Conservation (phyloP, 30 jellyfish, hydroid and myxozoan species). For the Catostylus mosaicus region DNA sequence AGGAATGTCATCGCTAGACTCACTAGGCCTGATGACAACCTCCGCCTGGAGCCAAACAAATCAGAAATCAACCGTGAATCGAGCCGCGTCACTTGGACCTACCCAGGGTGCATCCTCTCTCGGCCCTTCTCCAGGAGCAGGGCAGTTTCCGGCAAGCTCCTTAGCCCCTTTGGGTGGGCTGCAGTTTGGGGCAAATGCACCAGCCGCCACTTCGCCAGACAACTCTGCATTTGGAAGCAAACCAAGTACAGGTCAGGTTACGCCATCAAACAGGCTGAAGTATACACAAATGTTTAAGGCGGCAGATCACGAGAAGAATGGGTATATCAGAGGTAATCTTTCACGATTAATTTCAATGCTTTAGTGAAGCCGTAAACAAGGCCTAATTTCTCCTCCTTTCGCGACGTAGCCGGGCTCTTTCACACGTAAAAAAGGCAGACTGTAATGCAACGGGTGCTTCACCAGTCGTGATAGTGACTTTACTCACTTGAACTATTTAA, state of each 20-base stretch:
- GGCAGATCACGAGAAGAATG: conserved; percentile 82
- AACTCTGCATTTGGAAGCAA: conserved; percentile 8
- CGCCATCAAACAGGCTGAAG: conserved; percentile 83
- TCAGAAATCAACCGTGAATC: background rate
- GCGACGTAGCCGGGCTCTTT: no score
- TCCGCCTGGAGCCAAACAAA: conserved; percentile 33
- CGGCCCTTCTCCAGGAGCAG: background rate
- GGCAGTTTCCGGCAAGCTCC: background rate
- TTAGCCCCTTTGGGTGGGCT: conserved; percentile 8
- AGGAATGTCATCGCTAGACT: conserved; percentile 43
- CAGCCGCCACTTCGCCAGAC: background rate
- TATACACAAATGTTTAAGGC: conserved; percentile 93
- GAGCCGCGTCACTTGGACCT: conserved; percentile 38
- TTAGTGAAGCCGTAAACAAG: no score
- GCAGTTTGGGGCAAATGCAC: conserved; percentile 14
- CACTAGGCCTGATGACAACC: conserved; percentile 20
- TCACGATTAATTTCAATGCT: no score
- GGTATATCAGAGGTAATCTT: conserved; percentile 80
- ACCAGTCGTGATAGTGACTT: no score
- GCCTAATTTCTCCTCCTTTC: no score
- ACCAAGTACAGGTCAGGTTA: conserved; percentile 3
- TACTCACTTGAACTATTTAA: no score
- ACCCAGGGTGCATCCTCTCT: background rate
- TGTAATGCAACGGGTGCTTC: no score
- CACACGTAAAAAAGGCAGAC: no score